Percentiles rank a stretch among this genome's conserved stretches.
phyloP scores from a whole-genome alignment of 35 echinoderm and acorn worm species.

The Nesometra sesokonis region DNA sequence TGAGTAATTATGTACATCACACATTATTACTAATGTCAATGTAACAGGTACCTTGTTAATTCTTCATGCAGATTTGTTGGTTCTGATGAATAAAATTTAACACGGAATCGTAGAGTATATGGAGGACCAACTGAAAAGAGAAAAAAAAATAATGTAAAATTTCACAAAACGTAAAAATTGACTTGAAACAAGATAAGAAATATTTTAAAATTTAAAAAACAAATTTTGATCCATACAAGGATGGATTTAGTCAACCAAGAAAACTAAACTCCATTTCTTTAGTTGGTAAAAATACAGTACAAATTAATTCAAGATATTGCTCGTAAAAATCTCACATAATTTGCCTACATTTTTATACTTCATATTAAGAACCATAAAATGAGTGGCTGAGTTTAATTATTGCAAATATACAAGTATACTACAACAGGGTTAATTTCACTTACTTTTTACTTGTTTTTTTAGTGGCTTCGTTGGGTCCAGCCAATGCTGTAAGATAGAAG shows the following conservation, averaged over 20 bases:
- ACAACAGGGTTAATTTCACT: conserved; percentile 14
- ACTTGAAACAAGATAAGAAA: background rate
- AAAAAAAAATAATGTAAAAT: background rate
- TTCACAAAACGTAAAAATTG: background rate
- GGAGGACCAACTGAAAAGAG: conserved; percentile 65
- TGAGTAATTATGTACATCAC: no score
- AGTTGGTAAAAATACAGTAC: no score
- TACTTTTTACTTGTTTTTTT: conserved; percentile 92
- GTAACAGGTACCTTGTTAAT: conserved; percentile 97
- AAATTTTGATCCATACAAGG: no score
- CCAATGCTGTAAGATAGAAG: conserved; percentile 65
- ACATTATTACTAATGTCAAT: no score
- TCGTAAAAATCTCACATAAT: no score
- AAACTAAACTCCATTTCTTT: no score
- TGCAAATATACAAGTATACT: background rate
- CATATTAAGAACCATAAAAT: no score
- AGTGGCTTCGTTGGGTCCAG: conserved; percentile 81
- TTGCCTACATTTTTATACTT: no score
- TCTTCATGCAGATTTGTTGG: conserved; percentile 93
- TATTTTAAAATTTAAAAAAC: no score
- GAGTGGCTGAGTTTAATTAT: background rate
- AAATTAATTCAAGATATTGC: no score
- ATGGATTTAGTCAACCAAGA: no score
- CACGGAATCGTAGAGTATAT: conserved; percentile 60
- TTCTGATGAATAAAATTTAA: conserved; percentile 97